Evolutionary conservation across 1,140 invertebrate genomes (phyloP), one percentile per base, ranked within the genome.

Genomic region (Drosophila takahashii): DNA sequence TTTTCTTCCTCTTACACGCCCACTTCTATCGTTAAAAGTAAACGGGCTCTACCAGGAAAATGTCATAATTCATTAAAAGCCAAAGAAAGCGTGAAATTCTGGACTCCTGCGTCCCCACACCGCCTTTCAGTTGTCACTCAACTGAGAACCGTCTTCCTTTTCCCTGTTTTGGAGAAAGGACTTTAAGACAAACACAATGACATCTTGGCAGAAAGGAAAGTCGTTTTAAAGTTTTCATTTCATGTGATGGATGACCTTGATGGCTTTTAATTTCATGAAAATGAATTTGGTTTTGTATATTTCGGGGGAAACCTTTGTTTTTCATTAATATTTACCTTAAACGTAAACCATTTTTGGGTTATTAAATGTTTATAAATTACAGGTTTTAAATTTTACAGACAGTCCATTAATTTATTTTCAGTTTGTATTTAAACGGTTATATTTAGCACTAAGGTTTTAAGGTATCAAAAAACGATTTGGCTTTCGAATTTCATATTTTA

Each of bases 21-120:
- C 47, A 22, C 39, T 29, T 47, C 45, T 37, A 32, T 32, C 36
- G 36, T 53, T 50, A 61, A 52, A 48, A 41, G 39, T 32, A 50
- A 45, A 60, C 42, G 45, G 70, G 36, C 66, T 64, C 50, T 48
- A 59, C 39, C 70, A 66, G 72, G 37, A 89, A 84, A 89, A 77
- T 89, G 84, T 80, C 85, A 89, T 89, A 80, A 89, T 89, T 89
- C 84, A 89, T 89, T 84, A 84, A 77, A 79, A 77, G 58, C 67
- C 67, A 66, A 69, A 66, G 52, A 83, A 87, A 84, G 64, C 84
- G 71, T 79, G 61, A 89, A 76, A 77, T 69, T 89, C 48, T 53
- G 48, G 67, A 32, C 44, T 53, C 48, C 52, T 16, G n/a, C 44
- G 36, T 36, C 27, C 29, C 60, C 37, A 39, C 39, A 26, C 56